Base-by-base conservation (phyloP, 2,888 invertebrate genomes). In the Volucella bombylans region DNA sequence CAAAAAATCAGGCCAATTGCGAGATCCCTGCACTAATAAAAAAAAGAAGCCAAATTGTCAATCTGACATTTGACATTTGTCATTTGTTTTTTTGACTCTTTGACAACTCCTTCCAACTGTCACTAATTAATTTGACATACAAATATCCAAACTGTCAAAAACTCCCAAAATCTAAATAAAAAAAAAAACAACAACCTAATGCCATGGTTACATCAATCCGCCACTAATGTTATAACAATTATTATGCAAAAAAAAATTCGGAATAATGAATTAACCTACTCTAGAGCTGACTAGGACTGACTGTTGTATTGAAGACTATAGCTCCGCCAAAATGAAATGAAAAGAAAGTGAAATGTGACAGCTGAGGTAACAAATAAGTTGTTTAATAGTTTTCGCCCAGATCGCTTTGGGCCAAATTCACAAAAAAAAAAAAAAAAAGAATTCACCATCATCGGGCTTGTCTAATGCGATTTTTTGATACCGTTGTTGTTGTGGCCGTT, bases 321-420 rank as follows among this genome's bases (percentile, higher is more conserved):
- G 55, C 67, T 80, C 69, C 62, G 81, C 77, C 72, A 81, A 85
- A 71, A 79, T 83, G 38, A 79, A 85, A 85, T 82, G 81, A 81
- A 81, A 85, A 85, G 85, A 85, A 85, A 85, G 85, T 85, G 85
- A 85, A 85, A 85, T 85, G 85, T 81, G 85, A 85, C 81, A 80
- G 85, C 81, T 81, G 80, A 85, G 85, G 85, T 85, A 85, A 85
- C 85, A 81, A 67, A 81, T 77, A 72, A 85, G 81, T 85, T 85
- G 80, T 85, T 81, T 81, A 76, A 85, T 85, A 85, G 81, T 81
- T 81, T 85, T 62, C 69, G 64, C 54, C 52, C 65, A 81, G 72
- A 79, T 81, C 76, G 81, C 81, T 85, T 77, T 85, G 81, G 81
- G 85, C 81, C 47, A 76, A 81, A 76, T 67, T 65, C 64, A 65